Base-by-base conservation (phyloP, 2,797 vertebrate species). In the Lithobates pipiens region DNA sequence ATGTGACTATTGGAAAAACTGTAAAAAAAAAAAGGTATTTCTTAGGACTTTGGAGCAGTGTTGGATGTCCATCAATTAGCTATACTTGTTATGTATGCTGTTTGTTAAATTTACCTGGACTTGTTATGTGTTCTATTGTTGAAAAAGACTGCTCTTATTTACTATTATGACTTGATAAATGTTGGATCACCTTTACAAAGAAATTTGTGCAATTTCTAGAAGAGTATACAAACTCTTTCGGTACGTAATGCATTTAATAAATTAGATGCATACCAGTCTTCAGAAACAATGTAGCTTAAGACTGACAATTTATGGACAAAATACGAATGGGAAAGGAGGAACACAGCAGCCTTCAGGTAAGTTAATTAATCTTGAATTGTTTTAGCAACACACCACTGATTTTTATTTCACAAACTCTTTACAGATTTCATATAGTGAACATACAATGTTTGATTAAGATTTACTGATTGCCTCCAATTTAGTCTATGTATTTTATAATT, bases 401-500 rank as follows among this genome's bases (percentile, higher is more conserved):
- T 90, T 93, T 92, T 91, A 91, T 94, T 93, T 94, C 91, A 90
- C 88, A 90, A 91, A 92, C 91, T 91, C 80, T 77, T 90, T 91
- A 90, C 92, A 92, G 88, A 88, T 92, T 93, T 88, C 88, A 87
- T 88, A 88, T 90, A 89, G 36, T 93, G 32, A 81, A 54, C 91
- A 88, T 88, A 91, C 89, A 73, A 88, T 88, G 90, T 93, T 92
- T 92, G 92, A 93, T 92, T 92, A 93, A 93, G 89, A 90, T 91
- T 93, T 94, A 93, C 89, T 92, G 92, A 92, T 92, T 93, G 89
- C 90, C 90, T 93, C 90, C 93, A 94, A 93, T 94, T 93, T 93
- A 93, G 93, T 93, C 92, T 93, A 95, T 91, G 93, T 89, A 93
- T 92, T 89, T 88, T 92, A 93, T 95, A 95, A 95, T 95, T 94